phyloP scores from a whole-genome alignment of 2,888 invertebrate genomes.

The Leptopilina drosophilae region DNA sequence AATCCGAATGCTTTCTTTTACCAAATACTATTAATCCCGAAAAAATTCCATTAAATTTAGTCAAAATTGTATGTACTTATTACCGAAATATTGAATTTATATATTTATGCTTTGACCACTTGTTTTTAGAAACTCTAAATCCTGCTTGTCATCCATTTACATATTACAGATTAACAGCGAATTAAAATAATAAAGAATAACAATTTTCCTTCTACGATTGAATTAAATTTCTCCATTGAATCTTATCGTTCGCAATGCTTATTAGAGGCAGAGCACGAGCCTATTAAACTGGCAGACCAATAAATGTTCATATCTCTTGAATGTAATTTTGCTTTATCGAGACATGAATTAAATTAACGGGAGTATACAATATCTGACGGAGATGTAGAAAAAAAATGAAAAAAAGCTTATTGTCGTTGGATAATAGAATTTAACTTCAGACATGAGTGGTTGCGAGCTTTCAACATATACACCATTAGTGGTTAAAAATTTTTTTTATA shows the following conservation, averaged over 20 bases:
- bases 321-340: constrained; percentile 25
- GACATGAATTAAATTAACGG: constrained; percentile 29
- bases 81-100: too few species aligned
- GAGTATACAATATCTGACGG: background rate
- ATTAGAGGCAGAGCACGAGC: constrained; percentile 20
- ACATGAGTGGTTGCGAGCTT: background rate
- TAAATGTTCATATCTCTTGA: constrained; percentile 2
- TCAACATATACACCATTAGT: too few species aligned
- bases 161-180: too few species aligned
- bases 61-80: too few species aligned
- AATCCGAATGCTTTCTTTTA: too few species aligned
- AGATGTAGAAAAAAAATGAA: too few species aligned
- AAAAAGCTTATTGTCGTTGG: background rate
- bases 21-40: too few species aligned
- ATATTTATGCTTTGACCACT: too few species aligned
- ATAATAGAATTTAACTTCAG: background rate
- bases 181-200: background rate
- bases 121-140: too few species aligned
- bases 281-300: constrained; percentile 16
- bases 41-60: too few species aligned
- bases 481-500: too few species aligned
- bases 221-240: background rate
- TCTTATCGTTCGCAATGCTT: background rate
- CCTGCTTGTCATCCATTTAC: too few species aligned
- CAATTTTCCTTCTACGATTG: background rate